Base-by-base conservation (phyloP, 2,113 vertebrate species). In the Paramisgurnus dabryanus region DNA sequence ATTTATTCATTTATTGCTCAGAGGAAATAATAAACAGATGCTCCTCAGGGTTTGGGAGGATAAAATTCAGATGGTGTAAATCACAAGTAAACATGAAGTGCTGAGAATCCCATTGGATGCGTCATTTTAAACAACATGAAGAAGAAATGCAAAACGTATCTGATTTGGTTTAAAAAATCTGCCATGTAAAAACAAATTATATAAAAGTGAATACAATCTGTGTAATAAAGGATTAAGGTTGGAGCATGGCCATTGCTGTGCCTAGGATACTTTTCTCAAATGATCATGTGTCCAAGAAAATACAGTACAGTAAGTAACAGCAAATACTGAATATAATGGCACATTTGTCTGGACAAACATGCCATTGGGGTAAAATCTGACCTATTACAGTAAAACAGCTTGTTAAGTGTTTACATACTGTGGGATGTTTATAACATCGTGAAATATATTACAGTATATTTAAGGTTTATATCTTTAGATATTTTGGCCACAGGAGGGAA, bases 1-100 rank as follows among this genome's bases (percentile, higher is more conserved):
- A 40, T 45, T 7, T 45, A 45, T 53, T 8, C 5, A 58, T 53
- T 53, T 15, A 53, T 53, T 53, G 17, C 13, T 66, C 15, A 66
- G 74, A 47, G 60, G 47, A 66, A 76, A 66, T 77, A 22, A 66
- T 77, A 66, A 55, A 77, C 75, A 77, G 63, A 77, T 76, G 60
- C 22, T 34, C 60, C 73, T 76, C 60, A 4, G 43, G 45, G 50
- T 80, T 71, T 81, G 49, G 64, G 40, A 60, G 50, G 70, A 40
- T n/a, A 22, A 8, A 40, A 27, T 53, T 78, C 15, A 47, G 71
- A 76, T 18, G 15, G 7, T 58, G 6, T 22, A 47, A 69, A 72
- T 80, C 22, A 11, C 3, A 12, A 75, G 55, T 58, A 58, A 58
- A 58, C 55, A 58, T 58, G 55, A 58, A 8, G 13, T 18, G 6